phyloP scores from a whole-genome alignment of 1,140 invertebrate species.

The Neoseiulus cucumeris region DNA sequence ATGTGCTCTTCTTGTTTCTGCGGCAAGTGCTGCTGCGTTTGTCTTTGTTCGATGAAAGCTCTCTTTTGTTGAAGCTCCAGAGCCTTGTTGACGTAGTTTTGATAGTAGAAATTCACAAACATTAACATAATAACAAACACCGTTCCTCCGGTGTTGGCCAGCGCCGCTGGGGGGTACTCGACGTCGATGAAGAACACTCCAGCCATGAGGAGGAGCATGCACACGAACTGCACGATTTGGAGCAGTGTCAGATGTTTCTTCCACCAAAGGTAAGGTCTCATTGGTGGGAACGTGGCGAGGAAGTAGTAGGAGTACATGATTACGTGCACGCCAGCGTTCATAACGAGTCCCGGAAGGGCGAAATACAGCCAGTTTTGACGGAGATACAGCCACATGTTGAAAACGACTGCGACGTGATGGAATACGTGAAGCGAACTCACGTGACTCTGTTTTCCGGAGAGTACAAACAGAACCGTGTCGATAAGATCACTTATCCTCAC shows the following conservation, averaged over 20 bases:
- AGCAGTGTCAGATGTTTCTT: conserved; percentile 34
- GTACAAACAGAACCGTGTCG: conserved; percentile 30
- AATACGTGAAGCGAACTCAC: conserved; percentile 31
- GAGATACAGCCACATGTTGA: conserved; percentile 5
- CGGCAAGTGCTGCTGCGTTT: too few species aligned
- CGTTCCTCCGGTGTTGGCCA: conserved; percentile 3
- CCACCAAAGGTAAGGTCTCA: conserved; percentile 34
- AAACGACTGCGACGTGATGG: conserved; percentile 28
- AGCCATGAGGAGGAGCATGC: conserved; percentile 1
- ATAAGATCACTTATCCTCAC: conserved; percentile 25
- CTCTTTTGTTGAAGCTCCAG: too few species aligned
- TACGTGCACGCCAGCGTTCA: conserved; percentile 64
- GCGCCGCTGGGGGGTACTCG: neutral
- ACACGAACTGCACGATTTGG: conserved; percentile 27
- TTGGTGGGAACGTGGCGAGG: conserved; percentile 30
- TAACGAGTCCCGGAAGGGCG: conserved; percentile 33
- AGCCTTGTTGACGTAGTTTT: conserved; percentile 3
- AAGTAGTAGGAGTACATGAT: conserved; percentile 35
- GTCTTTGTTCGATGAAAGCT: too few species aligned
- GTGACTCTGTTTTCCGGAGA: conserved; percentile 31
- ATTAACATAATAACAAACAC: conserved; percentile 3
- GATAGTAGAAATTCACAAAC: conserved; percentile 3
- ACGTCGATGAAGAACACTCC: conserved; percentile 8
- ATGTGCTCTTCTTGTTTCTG: too few species aligned
- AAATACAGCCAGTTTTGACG: conserved; percentile 7